Evolutionary conservation across 1,140 invertebrate species (phyloP).

Genomic region (Listronotus bonariensis): DNA sequence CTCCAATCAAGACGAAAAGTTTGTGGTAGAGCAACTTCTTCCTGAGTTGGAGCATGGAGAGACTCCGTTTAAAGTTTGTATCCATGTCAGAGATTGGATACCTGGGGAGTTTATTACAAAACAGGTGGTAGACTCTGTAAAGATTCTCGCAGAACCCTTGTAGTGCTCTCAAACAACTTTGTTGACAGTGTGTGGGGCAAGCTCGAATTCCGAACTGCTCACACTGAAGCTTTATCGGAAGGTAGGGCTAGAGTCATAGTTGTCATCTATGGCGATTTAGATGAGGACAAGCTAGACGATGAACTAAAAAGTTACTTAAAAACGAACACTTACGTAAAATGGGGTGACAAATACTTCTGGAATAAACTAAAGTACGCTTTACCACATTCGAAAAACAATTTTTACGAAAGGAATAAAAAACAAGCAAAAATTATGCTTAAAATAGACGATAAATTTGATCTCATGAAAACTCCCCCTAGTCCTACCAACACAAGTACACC

Average conservation of each 20-base stretch:
- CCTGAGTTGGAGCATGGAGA: conserved; percentile 67
- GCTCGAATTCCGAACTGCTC: conserved; percentile 82
- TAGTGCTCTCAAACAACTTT: conserved; percentile 82
- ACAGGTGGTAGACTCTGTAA: conserved; percentile 79
- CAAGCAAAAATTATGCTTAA: conserved; percentile 4
- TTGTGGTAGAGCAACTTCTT: conserved; percentile 71
- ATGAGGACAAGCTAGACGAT: conserved; percentile 63
- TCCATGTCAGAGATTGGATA: conserved; percentile 82
- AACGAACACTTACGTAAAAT: conserved; percentile 87
- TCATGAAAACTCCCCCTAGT: conserved; percentile 24
- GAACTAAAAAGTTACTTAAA: conserved; percentile 78
- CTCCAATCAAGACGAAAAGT: conserved; percentile 78
- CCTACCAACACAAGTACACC: conserved; percentile 29
- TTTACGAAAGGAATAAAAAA: conserved; percentile 10
- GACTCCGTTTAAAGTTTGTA: conserved; percentile 68
- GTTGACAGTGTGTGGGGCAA: conserved; percentile 84
- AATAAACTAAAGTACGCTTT: conserved; percentile 68
- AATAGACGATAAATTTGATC: conserved; percentile 32
- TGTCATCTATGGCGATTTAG: conserved; percentile 76
- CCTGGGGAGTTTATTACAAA: conserved; percentile 75
- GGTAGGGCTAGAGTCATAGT: conserved; percentile 66
- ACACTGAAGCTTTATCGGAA: conserved; percentile 74
- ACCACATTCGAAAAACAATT: conserved; percentile 32
- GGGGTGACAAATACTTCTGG: conserved; percentile 86
- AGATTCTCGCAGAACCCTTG: conserved; percentile 79